Percentiles rank a stretch among this genome's conserved stretches.
Conservation (phyloP, 2,113 vertebrate genomes). For the Ochotona curzoniae region DNA sequence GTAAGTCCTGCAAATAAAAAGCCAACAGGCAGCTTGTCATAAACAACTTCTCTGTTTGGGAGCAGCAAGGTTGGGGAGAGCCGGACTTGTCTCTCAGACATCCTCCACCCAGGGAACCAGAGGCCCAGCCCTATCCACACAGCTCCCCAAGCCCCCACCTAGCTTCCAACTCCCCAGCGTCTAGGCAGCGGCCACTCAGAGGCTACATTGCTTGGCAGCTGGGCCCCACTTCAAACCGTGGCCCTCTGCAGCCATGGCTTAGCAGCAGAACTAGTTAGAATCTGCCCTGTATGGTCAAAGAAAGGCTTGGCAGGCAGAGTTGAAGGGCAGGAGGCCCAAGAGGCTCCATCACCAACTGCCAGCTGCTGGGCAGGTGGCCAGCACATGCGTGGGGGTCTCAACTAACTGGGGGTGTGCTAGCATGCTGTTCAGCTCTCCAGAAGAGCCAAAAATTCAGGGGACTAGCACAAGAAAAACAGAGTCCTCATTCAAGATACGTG, state of each 20-base stretch:
- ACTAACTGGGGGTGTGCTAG: too few species aligned
- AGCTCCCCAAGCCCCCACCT: neutral
- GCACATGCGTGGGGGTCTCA: neutral
- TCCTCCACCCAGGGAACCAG: neutral
- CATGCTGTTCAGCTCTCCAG: neutral
- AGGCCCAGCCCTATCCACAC: too few species aligned
- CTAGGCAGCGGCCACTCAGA: neutral
- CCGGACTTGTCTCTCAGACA: neutral
- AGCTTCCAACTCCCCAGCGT: neutral
- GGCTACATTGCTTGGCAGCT: too few species aligned
- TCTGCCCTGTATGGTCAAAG: fast-evolving
- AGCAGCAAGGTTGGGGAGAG: neutral
- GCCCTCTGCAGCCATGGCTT: too few species aligned
- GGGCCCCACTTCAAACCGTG: neutral
- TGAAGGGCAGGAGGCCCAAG: neutral
- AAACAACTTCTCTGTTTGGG: neutral
- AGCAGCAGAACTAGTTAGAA: neutral
- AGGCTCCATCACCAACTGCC: neutral
- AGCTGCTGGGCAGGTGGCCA: neutral
- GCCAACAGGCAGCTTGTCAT: neutral
- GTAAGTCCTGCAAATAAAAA: neutral
- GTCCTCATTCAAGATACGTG: neutral
- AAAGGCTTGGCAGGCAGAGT: neutral
- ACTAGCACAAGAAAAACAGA: neutral
- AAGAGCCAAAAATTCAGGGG: neutral